Conservation (phyloP, 2,888 invertebrate genomes). For the Eupithecia centaureata region DNA sequence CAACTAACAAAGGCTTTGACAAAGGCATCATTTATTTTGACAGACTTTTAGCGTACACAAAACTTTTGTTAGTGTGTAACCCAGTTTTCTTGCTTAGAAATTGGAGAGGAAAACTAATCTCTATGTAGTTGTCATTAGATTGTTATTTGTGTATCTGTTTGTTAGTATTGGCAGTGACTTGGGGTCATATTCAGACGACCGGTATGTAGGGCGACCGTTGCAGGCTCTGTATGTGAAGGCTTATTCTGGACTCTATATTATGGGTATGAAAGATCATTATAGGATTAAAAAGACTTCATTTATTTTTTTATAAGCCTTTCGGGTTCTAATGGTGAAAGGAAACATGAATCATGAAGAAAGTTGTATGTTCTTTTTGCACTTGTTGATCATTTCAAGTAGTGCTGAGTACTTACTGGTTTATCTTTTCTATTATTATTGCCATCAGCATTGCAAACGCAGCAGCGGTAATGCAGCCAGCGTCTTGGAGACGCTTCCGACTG, state of each 20-base stretch:
- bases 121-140: conserved; percentile 26
- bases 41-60: conserved; percentile 43
- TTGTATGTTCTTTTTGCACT: neutral
- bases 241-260: conserved; percentile 52
- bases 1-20: conserved; percentile 35
- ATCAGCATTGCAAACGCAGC: no score
- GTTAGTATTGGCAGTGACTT: conserved; percentile 70
- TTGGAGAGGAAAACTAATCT: conserved; percentile 9
- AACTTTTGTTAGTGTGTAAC: conserved; percentile 38
- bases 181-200: conserved; percentile 69
- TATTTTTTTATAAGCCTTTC: neutral
- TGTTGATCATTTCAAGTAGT: neutral
- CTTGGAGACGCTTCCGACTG: no score
- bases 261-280: neutral
- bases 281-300: neutral
- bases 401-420: neutral
- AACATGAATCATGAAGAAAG: neutral
- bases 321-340: neutral
- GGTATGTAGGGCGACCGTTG: conserved; percentile 76
- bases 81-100: conserved; percentile 30
- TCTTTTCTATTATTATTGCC: neutral
- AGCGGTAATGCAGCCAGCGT: no score
- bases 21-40: conserved; percentile 37
- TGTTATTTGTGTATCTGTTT: conserved; percentile 39
- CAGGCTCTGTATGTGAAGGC: conserved; percentile 40